These are phyloP conservation scores for Eupithecia subumbrata DNA, from an alignment of 2,888 invertebrate genomes.

Conservation along the genomic window DNA sequence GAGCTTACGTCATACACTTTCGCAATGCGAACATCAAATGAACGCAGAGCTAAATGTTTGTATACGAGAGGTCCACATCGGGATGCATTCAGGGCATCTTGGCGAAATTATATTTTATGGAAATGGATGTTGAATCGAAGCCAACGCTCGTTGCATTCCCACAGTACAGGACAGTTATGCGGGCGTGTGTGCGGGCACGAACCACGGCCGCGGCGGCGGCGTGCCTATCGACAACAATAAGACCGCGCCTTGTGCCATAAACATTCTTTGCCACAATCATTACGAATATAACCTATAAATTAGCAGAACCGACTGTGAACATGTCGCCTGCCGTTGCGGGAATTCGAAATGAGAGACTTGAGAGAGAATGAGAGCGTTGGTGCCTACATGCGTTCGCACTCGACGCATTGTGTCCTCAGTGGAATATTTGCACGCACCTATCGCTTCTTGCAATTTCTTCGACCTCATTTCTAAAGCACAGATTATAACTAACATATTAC, in stretches of 20 bases:
- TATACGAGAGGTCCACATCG: slow-evolving; percentile 59
- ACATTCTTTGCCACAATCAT: slow-evolving; percentile 81
- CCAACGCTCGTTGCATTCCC: slow-evolving; percentile 73
- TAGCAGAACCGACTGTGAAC: slow-evolving; percentile 71
- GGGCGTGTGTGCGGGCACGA: slow-evolving; percentile 68
- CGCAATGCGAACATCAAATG: slow-evolving; percentile 56
- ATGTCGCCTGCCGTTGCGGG: slow-evolving; percentile 61
- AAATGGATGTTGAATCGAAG: slow-evolving; percentile 78
- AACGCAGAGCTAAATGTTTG: slow-evolving; percentile 43
- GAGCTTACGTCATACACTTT: slow-evolving; percentile 57
- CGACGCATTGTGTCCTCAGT: slow-evolving; percentile 45
- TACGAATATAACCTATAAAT: slow-evolving; percentile 82
- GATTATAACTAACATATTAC: not conserved
- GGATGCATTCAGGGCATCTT: slow-evolving; percentile 65
- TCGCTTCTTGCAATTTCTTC: slow-evolving; percentile 42
- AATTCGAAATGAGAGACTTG: slow-evolving; percentile 67
- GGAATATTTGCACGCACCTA: slow-evolving; percentile 51
- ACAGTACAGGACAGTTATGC: slow-evolving; percentile 71
- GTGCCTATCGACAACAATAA: slow-evolving; percentile 77
- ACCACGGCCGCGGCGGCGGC: slow-evolving; percentile 55
- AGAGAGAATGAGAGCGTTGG: slow-evolving; percentile 31
- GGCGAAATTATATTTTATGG: slow-evolving; percentile 78
- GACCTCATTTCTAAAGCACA: slow-evolving; percentile 17
- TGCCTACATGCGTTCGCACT: slow-evolving; percentile 6
- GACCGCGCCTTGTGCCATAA: slow-evolving; percentile 79